A percentile compares a stretch with the other conserved stretches of the same genome.
Evolutionary conservation across 2,888 invertebrate genomes (phyloP).

Genomic region (Mimachlamys varia): DNA sequence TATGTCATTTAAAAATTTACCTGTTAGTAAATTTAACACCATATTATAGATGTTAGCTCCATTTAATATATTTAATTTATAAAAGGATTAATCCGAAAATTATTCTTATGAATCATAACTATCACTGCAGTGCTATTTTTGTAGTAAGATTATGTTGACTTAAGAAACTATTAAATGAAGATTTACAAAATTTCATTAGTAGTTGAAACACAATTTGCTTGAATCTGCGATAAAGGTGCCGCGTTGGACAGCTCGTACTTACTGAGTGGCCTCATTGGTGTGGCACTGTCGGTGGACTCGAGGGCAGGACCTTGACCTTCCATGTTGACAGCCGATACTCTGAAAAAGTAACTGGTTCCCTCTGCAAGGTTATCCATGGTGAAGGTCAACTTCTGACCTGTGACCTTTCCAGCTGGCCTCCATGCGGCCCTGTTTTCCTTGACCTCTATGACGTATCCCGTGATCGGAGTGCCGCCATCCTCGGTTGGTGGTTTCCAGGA

Average conservation of each 20-base stretch:
- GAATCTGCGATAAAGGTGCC: too few species aligned
- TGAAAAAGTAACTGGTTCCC: constrained; percentile 77
- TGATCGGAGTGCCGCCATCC: constrained; percentile 79
- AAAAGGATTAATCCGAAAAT: too few species aligned
- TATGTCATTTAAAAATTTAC: too few species aligned
- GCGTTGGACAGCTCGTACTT: background rate
- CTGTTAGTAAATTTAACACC: too few species aligned
- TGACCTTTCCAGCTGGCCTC: constrained; percentile 81
- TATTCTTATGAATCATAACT: too few species aligned
- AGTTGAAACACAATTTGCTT: too few species aligned
- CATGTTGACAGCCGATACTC: constrained; percentile 77
- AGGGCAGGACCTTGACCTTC: constrained; percentile 77
- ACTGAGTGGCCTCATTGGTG: constrained; percentile 59
- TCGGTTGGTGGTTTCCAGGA: constrained; percentile 81
- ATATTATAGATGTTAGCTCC: too few species aligned
- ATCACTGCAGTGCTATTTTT: too few species aligned
- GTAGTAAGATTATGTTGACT: too few species aligned
- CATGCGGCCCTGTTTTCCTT: constrained; percentile 94
- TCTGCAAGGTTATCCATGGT: constrained; percentile 85
- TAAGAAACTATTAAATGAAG: too few species aligned
- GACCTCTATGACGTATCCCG: constrained; percentile 76
- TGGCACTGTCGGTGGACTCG: constrained; percentile 66
- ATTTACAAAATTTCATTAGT: too few species aligned
- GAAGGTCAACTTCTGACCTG: constrained; percentile 68
- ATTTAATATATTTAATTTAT: too few species aligned